Evolutionary conservation across 2,113 vertebrate species (phyloP).

Genomic region (Thalassarche chlororhynchos): DNA sequence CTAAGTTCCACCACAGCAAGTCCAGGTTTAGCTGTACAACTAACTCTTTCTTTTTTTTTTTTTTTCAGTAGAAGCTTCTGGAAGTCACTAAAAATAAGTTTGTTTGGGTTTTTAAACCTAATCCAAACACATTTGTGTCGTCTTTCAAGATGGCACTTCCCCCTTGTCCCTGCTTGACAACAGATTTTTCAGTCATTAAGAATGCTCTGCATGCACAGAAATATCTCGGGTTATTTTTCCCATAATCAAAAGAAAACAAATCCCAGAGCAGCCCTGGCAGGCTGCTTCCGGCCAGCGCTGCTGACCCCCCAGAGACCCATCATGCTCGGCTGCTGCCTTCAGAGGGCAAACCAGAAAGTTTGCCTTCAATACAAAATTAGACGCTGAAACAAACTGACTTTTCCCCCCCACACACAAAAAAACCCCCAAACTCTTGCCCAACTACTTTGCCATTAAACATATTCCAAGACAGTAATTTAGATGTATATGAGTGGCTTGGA

Average conservation of each 20-base stretch:
- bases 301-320: slow-evolving; percentile 25
- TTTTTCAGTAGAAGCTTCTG: neutral
- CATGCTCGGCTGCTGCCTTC: neutral
- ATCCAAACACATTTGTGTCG: neutral
- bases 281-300: neutral
- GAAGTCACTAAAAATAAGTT: slow-evolving; percentile 34
- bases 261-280: slow-evolving; percentile 54
- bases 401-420: rapidly evolving
- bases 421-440: neutral
- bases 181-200: slow-evolving; percentile 46
- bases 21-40: neutral
- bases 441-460: neutral
- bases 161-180: neutral
- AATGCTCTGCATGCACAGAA: slow-evolving; percentile 58
- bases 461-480: neutral
- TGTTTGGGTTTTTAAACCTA: slow-evolving; percentile 24
- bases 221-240: slow-evolving; percentile 58
- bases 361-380: neutral
- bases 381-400: neutral
- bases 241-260: slow-evolving; percentile 66
- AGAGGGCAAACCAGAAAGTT: neutral
- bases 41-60: neutral
- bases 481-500: neutral
- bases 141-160: slow-evolving; percentile 7
- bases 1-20: neutral